Evolutionary conservation across 1,140 invertebrate genomes (phyloP).

Genomic region (Artemia franciscana): DNA sequence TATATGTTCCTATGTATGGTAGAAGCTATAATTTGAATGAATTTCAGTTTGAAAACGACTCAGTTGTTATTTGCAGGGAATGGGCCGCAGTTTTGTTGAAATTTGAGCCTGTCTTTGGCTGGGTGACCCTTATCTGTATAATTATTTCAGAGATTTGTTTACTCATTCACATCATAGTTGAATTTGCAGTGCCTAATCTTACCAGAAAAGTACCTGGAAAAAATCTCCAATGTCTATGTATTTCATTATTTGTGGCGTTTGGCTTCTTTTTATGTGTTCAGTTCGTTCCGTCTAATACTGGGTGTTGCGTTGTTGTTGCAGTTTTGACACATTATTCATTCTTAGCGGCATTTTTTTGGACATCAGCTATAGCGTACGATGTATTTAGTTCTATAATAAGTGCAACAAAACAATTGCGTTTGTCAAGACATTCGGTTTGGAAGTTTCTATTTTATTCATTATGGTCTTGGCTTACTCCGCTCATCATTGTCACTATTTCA

Average conservation of each 20-base stretch:
- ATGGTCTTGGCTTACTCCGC: constrained; percentile 28
- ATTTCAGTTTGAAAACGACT: constrained; percentile 17
- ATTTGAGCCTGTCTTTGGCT: constrained; percentile 23
- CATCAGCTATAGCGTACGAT: constrained; percentile 32
- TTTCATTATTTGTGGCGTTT: constrained; percentile 24
- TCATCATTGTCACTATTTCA: constrained; percentile 23
- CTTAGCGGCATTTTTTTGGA: constrained; percentile 32
- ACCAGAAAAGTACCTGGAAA: constrained; percentile 28
- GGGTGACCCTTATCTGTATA: constrained; percentile 23
- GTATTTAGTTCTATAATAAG: constrained; percentile 27
- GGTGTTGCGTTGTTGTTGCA: constrained; percentile 21
- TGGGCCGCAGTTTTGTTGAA: constrained; percentile 13
- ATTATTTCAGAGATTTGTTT: constrained; percentile 26
- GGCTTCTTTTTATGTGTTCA: constrained; percentile 23
- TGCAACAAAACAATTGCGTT: constrained; percentile 26
- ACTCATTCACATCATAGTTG: constrained; percentile 23
- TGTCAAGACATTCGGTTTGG: constrained; percentile 19
- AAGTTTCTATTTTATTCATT: constrained; percentile 27
- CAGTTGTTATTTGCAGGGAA: constrained; percentile 15
- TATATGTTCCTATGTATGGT: constrained; percentile 20
- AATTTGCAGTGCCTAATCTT: constrained; percentile 25
- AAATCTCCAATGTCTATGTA: constrained; percentile 25
- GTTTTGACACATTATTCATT: constrained; percentile 27
- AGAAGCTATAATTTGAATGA: constrained; percentile 16
- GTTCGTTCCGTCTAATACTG: constrained; percentile 13